Percentiles rank a stretch among this genome's conserved stretches.
These are phyloP conservation scores for Drosophila bipectinata DNA, from an alignment of 1,140 invertebrate genomes.

Conservation along the genomic window DNA sequence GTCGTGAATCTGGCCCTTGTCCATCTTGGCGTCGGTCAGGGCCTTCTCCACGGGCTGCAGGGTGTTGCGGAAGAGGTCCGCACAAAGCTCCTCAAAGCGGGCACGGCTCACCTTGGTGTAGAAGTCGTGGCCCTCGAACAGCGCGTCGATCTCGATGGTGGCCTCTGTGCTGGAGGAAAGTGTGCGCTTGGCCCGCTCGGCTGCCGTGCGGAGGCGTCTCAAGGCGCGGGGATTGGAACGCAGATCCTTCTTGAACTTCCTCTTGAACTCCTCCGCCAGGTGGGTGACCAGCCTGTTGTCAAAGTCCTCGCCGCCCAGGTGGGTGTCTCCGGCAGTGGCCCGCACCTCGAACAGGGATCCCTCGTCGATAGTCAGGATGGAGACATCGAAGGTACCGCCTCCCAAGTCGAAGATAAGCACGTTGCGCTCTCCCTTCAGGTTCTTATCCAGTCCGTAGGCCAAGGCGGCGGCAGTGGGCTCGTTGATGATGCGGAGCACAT, in stretches of 20 bases:
- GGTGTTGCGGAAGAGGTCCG: slow-evolving; percentile 90
- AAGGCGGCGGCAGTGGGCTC: background rate
- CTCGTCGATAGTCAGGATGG: background rate
- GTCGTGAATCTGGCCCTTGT: slow-evolving; percentile 88
- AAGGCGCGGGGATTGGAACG: slow-evolving; percentile 90
- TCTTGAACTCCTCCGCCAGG: slow-evolving; percentile 91
- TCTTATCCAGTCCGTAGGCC: background rate
- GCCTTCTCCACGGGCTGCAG: slow-evolving; percentile 89
- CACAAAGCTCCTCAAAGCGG: slow-evolving; percentile 93
- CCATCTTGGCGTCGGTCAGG: slow-evolving; percentile 89
- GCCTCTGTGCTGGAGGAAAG: slow-evolving; percentile 89
- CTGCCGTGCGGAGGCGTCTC: slow-evolving; percentile 90
- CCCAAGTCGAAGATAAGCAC: background rate
- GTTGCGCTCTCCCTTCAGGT: background rate
- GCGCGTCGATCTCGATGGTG: slow-evolving; percentile 89
- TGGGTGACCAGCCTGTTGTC: slow-evolving; percentile 90
- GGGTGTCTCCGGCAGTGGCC: slow-evolving; percentile 90
- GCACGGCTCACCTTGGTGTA: slow-evolving; percentile 89
- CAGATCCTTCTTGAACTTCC: slow-evolving; percentile 93
- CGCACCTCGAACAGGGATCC: slow-evolving; percentile 86
- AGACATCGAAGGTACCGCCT: background rate
- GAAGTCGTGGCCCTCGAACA: slow-evolving; percentile 86
- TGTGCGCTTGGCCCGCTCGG: slow-evolving; percentile 89
- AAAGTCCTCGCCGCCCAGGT: slow-evolving; percentile 88
- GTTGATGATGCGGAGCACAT: slow-evolving; percentile 1